Evolutionary conservation across 2,888 invertebrate species (phyloP).

Genomic region (Cabera pusaria): DNA sequence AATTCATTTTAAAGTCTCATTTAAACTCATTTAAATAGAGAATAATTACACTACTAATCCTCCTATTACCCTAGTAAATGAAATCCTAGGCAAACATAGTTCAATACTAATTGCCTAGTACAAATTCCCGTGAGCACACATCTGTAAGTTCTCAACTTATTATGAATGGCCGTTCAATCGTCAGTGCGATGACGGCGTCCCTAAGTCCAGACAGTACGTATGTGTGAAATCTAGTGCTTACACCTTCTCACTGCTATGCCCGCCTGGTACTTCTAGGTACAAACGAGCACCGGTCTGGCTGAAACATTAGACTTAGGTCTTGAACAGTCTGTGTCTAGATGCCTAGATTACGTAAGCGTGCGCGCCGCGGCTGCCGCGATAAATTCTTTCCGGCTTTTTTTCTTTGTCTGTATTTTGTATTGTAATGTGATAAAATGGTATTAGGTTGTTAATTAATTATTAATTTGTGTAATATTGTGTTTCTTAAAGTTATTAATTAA

Average conservation of each 20-base stretch:
- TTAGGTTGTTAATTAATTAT: too few relatives aligned
- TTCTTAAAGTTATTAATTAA: too few relatives aligned
- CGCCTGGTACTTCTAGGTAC: slow-evolving; percentile 76
- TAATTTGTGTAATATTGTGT: too few relatives aligned
- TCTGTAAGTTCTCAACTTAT: slow-evolving; percentile 6
- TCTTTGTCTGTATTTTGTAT: too few relatives aligned
- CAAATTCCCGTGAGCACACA: slow-evolving; percentile 9
- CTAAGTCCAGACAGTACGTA: slow-evolving; percentile 33
- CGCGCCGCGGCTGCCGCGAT: slow-evolving; percentile 6
- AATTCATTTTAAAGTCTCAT: too few relatives aligned
- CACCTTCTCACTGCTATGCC: slow-evolving; percentile 49
- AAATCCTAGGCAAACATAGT: too few relatives aligned
- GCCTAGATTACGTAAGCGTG: slow-evolving; percentile 21
- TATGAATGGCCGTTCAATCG: slow-evolving; percentile 12
- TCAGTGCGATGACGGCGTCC: slow-evolving; percentile 4
- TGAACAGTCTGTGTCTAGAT: slow-evolving; percentile 23
- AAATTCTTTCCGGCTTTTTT: too few relatives aligned
- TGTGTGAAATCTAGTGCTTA: slow-evolving; percentile 61
- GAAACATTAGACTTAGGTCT: slow-evolving; percentile 33
- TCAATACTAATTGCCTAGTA: slow-evolving; percentile 1
- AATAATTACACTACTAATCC: too few relatives aligned
- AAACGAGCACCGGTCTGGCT: slow-evolving; percentile 49
- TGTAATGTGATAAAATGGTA: too few relatives aligned
- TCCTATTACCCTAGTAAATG: too few relatives aligned
- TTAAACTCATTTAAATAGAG: too few relatives aligned